phyloP scores from a whole-genome alignment of 2,888 invertebrate genomes.

The Theretra japonica region DNA sequence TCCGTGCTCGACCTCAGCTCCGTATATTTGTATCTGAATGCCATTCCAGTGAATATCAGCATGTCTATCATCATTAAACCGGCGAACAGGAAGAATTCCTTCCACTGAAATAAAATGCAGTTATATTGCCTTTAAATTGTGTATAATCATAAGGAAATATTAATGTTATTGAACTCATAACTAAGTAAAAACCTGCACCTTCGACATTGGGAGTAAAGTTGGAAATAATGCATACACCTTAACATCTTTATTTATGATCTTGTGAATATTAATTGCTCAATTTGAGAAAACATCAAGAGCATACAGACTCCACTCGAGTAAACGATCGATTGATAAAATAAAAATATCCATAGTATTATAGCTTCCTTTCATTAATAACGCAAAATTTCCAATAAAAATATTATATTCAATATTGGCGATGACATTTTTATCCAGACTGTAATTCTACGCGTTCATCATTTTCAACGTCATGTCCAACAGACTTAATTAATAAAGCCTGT shows the following conservation, averaged over 20 bases:
- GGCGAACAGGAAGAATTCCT: constrained; percentile 95
- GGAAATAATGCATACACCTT: too few relatives aligned
- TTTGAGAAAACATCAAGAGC: too few relatives aligned
- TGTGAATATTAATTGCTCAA: too few relatives aligned
- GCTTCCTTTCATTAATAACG: not conserved
- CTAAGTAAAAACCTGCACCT: too few relatives aligned
- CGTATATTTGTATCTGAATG: constrained; percentile 91
- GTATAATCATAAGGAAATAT: not conserved
- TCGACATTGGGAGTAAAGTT: too few relatives aligned
- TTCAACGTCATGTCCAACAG: not conserved
- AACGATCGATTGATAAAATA: not conserved
- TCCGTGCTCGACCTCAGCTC: constrained; percentile 68
- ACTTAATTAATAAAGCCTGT: not conserved
- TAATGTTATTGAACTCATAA: too few relatives aligned
- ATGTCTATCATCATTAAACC: constrained; percentile 93
- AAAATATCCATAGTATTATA: not conserved
- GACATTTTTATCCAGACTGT: not conserved
- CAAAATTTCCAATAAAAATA: not conserved
- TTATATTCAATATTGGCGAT: not conserved
- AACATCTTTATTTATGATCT: too few relatives aligned
- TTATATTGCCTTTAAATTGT: not conserved
- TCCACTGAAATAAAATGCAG: constrained; percentile 86
- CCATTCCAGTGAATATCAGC: constrained; percentile 91
- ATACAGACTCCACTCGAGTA: too few relatives aligned
- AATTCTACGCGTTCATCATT: not conserved